Percentiles rank a stretch among this genome's conserved stretches.
These are phyloP conservation scores for Nomada fabriciana DNA, from an alignment of 2,888 invertebrate genomes.

Conservation along the genomic window DNA sequence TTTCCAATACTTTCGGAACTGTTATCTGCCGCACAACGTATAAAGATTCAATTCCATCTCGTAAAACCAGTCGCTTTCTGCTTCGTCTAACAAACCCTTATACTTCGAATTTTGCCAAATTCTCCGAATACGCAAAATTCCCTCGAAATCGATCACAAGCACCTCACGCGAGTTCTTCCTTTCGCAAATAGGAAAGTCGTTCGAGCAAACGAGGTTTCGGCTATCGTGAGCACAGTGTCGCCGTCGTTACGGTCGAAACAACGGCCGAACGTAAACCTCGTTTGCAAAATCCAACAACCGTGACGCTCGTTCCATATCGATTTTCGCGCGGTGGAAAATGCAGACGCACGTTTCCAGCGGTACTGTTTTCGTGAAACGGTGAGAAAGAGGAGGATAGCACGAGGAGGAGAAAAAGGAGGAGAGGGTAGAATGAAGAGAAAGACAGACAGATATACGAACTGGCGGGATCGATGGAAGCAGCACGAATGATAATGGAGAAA, in stretches of 20 bases:
- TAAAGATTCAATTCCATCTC: neutral
- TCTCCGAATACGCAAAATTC: neutral
- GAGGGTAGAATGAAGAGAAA: neutral
- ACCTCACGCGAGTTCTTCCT: neutral
- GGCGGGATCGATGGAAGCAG: slow-evolving; percentile 23
- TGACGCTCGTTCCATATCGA: slow-evolving; percentile 57
- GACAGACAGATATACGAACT: neutral
- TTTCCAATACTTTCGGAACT: too few relatives aligned
- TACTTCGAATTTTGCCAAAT: neutral
- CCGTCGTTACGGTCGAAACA: slow-evolving; percentile 1
- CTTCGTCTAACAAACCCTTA: too few relatives aligned
- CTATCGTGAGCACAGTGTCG: neutral
- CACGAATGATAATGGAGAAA: slow-evolving; percentile 64
- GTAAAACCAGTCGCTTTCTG: too few relatives aligned
- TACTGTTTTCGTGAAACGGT: slow-evolving; percentile 39
- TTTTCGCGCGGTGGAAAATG: slow-evolving; percentile 54
- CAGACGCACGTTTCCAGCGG: slow-evolving; percentile 48
- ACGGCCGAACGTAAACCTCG: slow-evolving; percentile 14
- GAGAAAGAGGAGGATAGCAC: neutral
- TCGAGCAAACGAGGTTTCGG: neutral
- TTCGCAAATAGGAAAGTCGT: neutral
- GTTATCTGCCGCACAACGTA: neutral
- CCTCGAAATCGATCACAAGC: neutral
- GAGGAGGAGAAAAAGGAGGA: neutral
- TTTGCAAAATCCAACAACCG: slow-evolving; percentile 48